Conservation (phyloP, 1,140 invertebrate genomes). For the Drosophila orosa region DNA sequence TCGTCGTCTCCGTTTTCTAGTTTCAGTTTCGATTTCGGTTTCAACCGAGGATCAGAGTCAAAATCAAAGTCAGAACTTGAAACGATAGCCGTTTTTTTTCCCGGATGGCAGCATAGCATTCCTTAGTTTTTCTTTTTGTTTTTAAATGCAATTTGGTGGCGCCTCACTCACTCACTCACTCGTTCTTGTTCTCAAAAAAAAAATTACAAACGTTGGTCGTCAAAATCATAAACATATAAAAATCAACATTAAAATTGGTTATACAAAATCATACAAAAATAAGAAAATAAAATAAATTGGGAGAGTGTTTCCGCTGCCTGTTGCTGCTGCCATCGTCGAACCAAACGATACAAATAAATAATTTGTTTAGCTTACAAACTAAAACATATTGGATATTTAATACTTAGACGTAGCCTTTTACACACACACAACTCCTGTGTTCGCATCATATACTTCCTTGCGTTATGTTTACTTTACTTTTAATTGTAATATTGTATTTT, state of each 20-base stretch:
- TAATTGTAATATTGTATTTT: constrained; percentile 11
- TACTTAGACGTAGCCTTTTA: constrained; percentile 77
- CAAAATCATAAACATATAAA: constrained; percentile 21
- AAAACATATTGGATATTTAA: constrained; percentile 81
- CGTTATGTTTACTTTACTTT: constrained; percentile 17
- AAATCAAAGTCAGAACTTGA: constrained; percentile 29
- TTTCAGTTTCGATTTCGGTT: constrained; percentile 18
- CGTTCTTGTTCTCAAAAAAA: constrained; percentile 6
- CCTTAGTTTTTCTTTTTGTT: no score
- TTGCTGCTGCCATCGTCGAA: constrained; percentile 26
- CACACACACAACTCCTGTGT: constrained; percentile 29
- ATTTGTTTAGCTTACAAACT: constrained; percentile 71
- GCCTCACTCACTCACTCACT: constrained; percentile 21
- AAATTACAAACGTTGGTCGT: constrained; percentile 7
- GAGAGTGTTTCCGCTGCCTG: constrained; percentile 18
- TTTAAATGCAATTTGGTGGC: constrained; percentile 48
- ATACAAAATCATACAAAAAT: constrained; percentile 30
- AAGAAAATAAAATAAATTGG: not conserved
- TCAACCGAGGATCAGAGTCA: constrained; percentile 13
- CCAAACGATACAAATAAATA: constrained; percentile 67
- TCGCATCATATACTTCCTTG: constrained; percentile 9
- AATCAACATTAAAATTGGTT: constrained; percentile 21
- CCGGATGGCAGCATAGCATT: no score
- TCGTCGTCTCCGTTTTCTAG: constrained; percentile 1
- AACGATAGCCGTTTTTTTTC: no score